These are phyloP conservation scores for Eupristina koningsbergeri DNA, from an alignment of 1,140 invertebrate genomes.

Conservation along the genomic window DNA sequence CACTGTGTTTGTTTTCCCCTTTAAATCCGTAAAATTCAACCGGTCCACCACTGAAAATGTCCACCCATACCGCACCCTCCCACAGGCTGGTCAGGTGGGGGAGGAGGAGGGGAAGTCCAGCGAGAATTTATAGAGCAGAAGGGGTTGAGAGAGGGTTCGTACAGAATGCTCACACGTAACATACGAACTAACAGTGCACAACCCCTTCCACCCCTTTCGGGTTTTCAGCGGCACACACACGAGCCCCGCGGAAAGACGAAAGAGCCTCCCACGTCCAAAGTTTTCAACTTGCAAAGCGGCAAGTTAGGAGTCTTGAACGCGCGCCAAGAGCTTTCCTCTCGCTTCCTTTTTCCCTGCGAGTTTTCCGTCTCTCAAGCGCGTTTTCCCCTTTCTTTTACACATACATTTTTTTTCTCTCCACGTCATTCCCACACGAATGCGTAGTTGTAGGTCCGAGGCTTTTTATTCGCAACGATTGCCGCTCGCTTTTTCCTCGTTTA, in stretches of 20 bases:
- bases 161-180: constrained; percentile 20
- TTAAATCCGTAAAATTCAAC: neutral
- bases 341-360: constrained; percentile 12
- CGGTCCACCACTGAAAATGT: neutral
- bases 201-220: neutral
- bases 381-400: neutral
- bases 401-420: neutral
- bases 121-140: constrained; percentile 44
- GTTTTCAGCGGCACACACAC: neutral
- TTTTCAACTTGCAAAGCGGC: constrained; percentile 49
- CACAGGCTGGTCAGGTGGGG: neutral
- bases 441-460: neutral
- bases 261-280: neutral
- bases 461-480: neutral
- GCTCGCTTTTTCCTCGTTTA: neutral
- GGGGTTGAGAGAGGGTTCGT: constrained; percentile 29
- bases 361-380: constrained; percentile 14
- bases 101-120: neutral
- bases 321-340: constrained; percentile 54
- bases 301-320: constrained; percentile 58
- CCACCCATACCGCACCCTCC: neutral
- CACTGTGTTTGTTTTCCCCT: neutral
- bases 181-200: neutral
- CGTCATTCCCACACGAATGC: neutral
- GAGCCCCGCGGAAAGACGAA: neutral